These are phyloP conservation scores for Heteropelma amictum DNA, from an alignment of 2,888 invertebrate species.

Conservation along the genomic window DNA sequence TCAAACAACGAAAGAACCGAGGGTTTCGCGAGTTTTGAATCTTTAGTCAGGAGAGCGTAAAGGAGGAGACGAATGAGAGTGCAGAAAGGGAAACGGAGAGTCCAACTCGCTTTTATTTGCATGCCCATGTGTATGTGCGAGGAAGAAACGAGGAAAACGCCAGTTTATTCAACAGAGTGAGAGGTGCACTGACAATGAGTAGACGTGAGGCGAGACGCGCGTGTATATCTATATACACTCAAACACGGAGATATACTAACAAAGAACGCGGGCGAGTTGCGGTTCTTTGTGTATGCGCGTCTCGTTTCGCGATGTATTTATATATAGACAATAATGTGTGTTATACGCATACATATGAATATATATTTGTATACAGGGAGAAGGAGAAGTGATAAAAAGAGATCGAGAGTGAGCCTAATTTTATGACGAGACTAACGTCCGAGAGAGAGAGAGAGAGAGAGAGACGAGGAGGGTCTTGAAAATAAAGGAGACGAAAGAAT, in stretches of 20 bases:
- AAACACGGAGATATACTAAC: conserved; percentile 1
- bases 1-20: no score
- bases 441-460: conserved; percentile 39
- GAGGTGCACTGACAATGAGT: conserved; percentile 6
- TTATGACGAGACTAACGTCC: conserved; percentile 40
- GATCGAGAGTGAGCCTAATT: conserved; percentile 42
- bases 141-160: conserved; percentile 40
- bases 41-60: background rate
- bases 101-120: conserved; percentile 21
- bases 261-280: conserved; percentile 46
- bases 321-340: background rate
- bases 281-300: conserved; percentile 39
- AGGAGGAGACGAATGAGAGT: background rate
- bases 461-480: conserved; percentile 37
- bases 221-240: background rate
- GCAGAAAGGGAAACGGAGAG: conserved; percentile 19
- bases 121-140: background rate
- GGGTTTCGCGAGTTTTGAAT: no score
- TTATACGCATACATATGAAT: background rate
- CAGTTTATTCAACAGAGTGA: conserved; percentile 53
- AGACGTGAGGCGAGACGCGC: conserved; percentile 22
- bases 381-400: conserved; percentile 24
- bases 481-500: conserved; percentile 49
- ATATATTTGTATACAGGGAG: background rate
- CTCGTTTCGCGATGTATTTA: conserved; percentile 8